These are phyloP conservation scores for Ibidorhyncha struthersii DNA, from an alignment of 2,113 vertebrate genomes.

Conservation along the genomic window DNA sequence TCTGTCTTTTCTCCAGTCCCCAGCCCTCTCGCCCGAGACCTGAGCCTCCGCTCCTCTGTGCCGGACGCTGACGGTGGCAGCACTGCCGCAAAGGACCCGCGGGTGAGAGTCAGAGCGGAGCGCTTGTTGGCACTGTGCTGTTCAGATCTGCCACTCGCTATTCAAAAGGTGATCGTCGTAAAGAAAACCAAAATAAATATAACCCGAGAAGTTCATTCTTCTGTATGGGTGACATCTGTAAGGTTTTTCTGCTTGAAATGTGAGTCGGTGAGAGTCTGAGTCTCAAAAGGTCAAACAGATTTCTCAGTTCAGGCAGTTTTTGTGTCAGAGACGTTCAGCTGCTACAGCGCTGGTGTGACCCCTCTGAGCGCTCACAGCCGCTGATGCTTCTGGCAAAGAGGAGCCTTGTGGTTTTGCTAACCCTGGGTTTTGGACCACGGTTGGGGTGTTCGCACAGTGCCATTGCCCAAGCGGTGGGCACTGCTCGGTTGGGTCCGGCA, in stretches of 20 bases:
- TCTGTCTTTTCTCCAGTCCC: neutral
- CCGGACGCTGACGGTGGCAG: neutral
- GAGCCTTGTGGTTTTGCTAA: neutral
- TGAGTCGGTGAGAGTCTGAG: neutral
- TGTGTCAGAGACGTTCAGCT: neutral
- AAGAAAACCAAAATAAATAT: neutral
- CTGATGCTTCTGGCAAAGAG: neutral
- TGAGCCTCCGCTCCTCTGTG: too few relatives aligned
- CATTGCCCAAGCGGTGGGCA: rapidly evolving
- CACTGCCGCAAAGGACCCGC: neutral
- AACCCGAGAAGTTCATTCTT: neutral
- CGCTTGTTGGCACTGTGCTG: neutral
- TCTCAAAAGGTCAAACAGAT: neutral
- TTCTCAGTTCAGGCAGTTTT: neutral
- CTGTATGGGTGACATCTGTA: neutral
- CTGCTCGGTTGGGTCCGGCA: rapidly evolving
- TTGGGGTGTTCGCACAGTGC: rapidly evolving
- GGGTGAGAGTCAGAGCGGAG: neutral
- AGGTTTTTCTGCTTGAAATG: neutral
- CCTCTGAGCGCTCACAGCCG: neutral
- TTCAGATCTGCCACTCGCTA: neutral
- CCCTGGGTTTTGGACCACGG: rapidly evolving
- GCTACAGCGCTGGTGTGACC: rapidly evolving
- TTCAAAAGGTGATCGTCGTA: neutral
- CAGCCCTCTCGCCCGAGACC: too few relatives aligned